Percentiles rank a stretch among this genome's conserved stretches.
Conservation (phyloP, 2,113 vertebrate genomes). For the Panthera uncia region DNA sequence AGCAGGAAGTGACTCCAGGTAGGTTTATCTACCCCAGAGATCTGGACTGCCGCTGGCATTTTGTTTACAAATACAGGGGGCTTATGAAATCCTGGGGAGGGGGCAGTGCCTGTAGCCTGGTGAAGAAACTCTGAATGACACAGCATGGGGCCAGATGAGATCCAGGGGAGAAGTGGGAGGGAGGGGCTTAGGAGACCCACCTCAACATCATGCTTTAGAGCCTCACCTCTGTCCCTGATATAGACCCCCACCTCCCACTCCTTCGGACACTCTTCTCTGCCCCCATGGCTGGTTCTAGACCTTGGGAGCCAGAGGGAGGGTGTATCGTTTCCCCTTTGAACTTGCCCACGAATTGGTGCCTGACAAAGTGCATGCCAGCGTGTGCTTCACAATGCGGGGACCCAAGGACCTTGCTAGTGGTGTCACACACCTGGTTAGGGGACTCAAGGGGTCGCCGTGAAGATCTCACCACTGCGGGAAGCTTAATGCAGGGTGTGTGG, state of each 20-base stretch:
- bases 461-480: background rate
- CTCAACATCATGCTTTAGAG: background rate
- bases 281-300: accelerated
- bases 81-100: background rate
- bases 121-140: background rate
- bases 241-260: background rate
- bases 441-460: background rate
- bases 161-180: accelerated
- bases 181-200: accelerated
- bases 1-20: background rate
- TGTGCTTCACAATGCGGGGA: background rate
- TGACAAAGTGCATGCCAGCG: background rate
- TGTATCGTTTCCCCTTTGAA: background rate
- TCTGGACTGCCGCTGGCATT: background rate
- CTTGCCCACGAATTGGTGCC: background rate
- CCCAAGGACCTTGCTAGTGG: background rate
- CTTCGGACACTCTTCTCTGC: background rate
- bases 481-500: accelerated
- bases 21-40: background rate
- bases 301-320: background rate
- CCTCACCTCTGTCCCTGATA: background rate
- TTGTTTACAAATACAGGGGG: background rate
- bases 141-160: accelerated
- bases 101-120: accelerated
- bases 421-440: background rate